A percentile compares a stretch with the other conserved stretches of the same genome.
phyloP scores from a whole-genome alignment of 2,113 vertebrate genomes.

The Bufo gargarizans region DNA sequence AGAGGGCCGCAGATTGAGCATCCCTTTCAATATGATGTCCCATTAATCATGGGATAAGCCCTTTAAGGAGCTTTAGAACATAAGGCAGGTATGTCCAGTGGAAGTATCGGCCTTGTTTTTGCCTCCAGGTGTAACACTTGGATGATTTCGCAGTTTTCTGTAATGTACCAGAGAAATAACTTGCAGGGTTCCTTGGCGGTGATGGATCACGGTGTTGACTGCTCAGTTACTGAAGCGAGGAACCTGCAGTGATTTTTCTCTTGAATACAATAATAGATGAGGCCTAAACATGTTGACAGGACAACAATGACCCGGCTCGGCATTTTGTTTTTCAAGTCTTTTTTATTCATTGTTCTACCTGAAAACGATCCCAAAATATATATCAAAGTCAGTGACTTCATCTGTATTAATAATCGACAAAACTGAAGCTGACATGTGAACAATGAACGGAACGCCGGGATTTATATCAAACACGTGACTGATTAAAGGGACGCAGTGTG shows the following conservation, averaged over 20 bases:
- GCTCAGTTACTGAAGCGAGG: conserved; percentile 22
- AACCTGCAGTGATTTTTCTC: conserved; percentile 19
- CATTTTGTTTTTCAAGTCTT: conserved; percentile 36
- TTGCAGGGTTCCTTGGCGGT: background rate
- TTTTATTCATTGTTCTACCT: conserved; percentile 39
- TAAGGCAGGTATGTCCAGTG: background rate
- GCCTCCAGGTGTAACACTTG: background rate
- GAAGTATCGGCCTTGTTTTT: background rate
- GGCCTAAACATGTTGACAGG: background rate
- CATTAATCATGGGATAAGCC: no score
- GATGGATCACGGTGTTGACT: conserved; percentile 20
- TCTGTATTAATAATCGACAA: conserved; percentile 30
- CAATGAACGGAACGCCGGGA: conserved; percentile 24
- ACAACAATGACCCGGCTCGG: conserved; percentile 34
- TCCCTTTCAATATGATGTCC: no score
- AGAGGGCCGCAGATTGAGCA: no score
- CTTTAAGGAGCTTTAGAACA: background rate
- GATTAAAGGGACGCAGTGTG: background rate
- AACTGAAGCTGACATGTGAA: conserved; percentile 40
- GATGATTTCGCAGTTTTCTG: background rate
- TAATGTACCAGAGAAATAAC: background rate
- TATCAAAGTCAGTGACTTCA: conserved; percentile 25
- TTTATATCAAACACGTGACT: conserved; percentile 21
- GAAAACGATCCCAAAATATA: conserved; percentile 22
- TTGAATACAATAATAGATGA: conserved; percentile 22